phyloP scores from a whole-genome alignment of 2,797 vertebrate genomes.

The Thunnus albacares region DNA sequence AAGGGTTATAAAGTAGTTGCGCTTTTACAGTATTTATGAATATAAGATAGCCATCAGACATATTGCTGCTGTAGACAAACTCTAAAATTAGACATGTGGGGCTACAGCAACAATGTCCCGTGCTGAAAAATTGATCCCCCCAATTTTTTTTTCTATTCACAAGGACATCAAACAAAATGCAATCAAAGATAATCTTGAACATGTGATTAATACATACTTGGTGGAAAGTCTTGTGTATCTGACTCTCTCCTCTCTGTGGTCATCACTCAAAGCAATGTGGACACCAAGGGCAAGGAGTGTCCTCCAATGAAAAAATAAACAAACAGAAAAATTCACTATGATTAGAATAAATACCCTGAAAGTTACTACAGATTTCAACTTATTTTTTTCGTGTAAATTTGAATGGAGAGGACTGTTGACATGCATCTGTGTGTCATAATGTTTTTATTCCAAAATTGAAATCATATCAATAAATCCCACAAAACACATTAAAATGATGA shows the following conservation, averaged over 20 bases:
- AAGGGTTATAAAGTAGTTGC: not conserved
- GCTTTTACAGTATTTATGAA: slow-evolving; percentile 10
- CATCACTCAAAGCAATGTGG: slow-evolving; percentile 90
- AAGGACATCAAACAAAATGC: slow-evolving; percentile 1
- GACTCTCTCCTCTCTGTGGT: slow-evolving; percentile 89
- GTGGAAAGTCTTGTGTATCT: slow-evolving; percentile 89
- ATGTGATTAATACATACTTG: slow-evolving; percentile 85
- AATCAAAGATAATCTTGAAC: not conserved
- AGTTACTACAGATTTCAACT: too few species aligned
- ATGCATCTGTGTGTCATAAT: not conserved
- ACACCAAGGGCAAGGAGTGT: slow-evolving; percentile 93
- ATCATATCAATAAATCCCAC: not conserved
- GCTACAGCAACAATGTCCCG: not conserved
- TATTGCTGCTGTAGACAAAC: not conserved
- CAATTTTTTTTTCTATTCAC: not conserved
- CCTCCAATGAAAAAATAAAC: slow-evolving; percentile 75
- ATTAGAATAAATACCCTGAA: not conserved
- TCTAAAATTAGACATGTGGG: not conserved
- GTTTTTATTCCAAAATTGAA: not conserved
- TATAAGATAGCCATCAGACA: not conserved
- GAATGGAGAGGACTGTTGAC: not conserved
- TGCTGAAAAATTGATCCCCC: not conserved
- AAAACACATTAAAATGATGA: not conserved
- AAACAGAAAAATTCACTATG: slow-evolving; percentile 20
- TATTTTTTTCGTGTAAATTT: not conserved